Percentiles rank a stretch among this genome's conserved stretches.
phyloP scores from a whole-genome alignment of 2,797 vertebrate species.

The Crossoptilon crossoptilon region DNA sequence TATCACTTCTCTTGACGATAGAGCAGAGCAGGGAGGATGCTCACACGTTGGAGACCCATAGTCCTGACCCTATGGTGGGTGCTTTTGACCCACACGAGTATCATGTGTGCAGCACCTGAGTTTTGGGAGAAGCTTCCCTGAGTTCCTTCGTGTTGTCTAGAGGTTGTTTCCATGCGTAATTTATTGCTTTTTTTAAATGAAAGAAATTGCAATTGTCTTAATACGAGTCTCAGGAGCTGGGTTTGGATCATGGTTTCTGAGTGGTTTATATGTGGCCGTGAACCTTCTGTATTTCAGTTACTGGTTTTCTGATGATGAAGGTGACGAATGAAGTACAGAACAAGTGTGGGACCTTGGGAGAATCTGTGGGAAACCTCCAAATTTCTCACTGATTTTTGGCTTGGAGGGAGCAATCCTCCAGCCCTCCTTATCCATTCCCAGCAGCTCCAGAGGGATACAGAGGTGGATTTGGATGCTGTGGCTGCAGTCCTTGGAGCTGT shows the following conservation, averaged over 20 bases:
- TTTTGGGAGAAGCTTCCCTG: too few species aligned
- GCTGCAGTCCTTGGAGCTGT: accelerated
- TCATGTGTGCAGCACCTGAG: background rate
- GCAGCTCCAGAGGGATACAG: background rate
- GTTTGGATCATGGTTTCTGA: background rate
- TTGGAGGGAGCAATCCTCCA: background rate
- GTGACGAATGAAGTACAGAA: background rate
- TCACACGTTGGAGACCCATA: accelerated
- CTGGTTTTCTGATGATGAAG: background rate
- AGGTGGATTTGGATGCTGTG: background rate
- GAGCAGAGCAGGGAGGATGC: background rate
- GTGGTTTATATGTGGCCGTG: accelerated
- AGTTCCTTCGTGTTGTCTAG: accelerated
- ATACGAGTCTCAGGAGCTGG: background rate
- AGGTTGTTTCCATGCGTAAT: accelerated
- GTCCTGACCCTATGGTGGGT: accelerated
- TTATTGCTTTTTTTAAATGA: background rate
- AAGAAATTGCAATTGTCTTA: background rate
- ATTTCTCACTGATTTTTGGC: background rate
- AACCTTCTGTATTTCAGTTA: background rate
- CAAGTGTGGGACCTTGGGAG: background rate
- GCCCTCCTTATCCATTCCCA: background rate
- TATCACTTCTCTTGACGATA: accelerated
- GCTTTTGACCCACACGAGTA: background rate
- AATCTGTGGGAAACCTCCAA: background rate